Conservation (phyloP, 2,113 vertebrate species). For the Oreotrochilus melanogaster region DNA sequence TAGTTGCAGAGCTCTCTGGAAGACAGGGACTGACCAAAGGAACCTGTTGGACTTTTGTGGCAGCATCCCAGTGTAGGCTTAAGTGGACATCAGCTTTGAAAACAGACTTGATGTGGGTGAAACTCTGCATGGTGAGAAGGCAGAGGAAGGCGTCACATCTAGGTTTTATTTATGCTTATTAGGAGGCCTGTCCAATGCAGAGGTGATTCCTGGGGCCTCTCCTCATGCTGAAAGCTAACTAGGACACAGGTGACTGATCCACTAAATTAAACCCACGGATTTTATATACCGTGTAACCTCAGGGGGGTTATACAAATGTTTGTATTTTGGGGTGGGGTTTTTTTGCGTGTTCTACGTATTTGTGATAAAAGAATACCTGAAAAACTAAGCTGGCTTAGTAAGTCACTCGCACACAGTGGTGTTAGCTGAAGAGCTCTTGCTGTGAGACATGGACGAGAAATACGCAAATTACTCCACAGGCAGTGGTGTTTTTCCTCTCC, state of each 20-base stretch:
- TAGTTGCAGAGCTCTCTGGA: accelerated
- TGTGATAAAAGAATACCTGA: neutral
- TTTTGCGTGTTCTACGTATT: neutral
- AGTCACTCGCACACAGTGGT: neutral
- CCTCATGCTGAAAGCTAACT: neutral
- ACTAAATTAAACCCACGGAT: neutral
- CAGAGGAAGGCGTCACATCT: accelerated
- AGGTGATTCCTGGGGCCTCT: neutral
- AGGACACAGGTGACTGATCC: neutral
- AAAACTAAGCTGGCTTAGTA: neutral
- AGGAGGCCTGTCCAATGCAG: neutral
- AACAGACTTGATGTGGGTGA: neutral
- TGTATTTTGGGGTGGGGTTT: neutral
- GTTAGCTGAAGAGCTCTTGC: neutral
- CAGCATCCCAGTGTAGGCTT: neutral
- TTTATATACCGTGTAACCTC: neutral
- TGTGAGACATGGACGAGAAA: neutral
- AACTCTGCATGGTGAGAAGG: neutral
- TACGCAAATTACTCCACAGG: neutral
- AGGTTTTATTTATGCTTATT: neutral
- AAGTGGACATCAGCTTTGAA: neutral
- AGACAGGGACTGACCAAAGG: neutral
- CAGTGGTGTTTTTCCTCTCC: neutral
- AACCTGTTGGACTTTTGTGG: neutral
- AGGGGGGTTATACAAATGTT: neutral